Evolutionary conservation across 2,113 vertebrate species (phyloP), one percentile per base, ranked within the genome.

Genomic region (Chionis minor): DNA sequence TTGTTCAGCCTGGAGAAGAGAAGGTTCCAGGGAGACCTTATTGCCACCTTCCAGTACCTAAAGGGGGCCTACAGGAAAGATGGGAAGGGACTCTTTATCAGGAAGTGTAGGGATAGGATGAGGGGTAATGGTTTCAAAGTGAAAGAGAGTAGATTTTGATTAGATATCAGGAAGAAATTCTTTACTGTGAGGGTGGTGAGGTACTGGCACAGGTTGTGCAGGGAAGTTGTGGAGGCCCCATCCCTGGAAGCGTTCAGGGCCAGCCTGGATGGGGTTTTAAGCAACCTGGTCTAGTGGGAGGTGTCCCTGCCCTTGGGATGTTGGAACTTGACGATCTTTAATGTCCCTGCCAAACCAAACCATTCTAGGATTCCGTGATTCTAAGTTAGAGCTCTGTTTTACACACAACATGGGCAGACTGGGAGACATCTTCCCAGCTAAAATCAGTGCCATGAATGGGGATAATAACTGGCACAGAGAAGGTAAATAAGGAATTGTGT

Each of bases 391-490:
- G 2, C 6, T 74, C 28, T 23, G 38, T 28, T 67, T 82, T 86
- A 59, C 0, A 0, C 19, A 45, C 14, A n/a, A 2, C 0, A 0
- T 18, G 12, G 19, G 15, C 24, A 58, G 56, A 18, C 21, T 51
- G 12, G 45, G 58, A 12, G 32, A 73, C 2, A 22, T 22, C 40
- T 69, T 86, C 16, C 9, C 44, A 59, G 38, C 4, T 26, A 47
- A 65, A 47, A 80, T 28, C 2, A 1, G 10, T 51, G n/a, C 10
- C 26, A 15, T 30, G 14, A 62, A n/a, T 28, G 26, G 26, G 5
- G 8, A 42, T 67, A 14, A 22, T 62, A 88, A 33, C 27, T 63
- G 28, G 2, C 8, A 90, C 17, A 72, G 15, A 42, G 42, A 27
- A 91, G 12, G 24, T 54, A 42, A 73, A 62, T 44, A 38, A 78